phyloP scores from a whole-genome alignment of 2,797 vertebrate species.

The Scolopax bukidnonensis region DNA sequence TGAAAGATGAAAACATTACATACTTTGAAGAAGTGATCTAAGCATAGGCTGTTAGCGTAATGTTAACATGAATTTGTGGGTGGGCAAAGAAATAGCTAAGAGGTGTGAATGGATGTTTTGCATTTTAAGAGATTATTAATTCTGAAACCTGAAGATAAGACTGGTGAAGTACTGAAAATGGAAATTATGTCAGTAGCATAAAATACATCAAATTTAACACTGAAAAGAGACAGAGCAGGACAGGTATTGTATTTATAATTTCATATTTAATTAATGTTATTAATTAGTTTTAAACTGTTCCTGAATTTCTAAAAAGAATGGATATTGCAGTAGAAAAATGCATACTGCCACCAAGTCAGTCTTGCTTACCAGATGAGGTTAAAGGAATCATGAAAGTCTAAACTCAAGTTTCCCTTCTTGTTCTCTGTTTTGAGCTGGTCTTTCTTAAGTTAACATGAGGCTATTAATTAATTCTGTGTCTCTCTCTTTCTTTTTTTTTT shows the following conservation, averaged over 20 bases:
- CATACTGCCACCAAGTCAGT: not conserved
- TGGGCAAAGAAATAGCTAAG: not conserved
- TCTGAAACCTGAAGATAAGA: constrained; percentile 15
- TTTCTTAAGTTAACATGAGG: not conserved
- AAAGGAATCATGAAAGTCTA: not conserved
- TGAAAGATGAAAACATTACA: not conserved
- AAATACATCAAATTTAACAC: not conserved
- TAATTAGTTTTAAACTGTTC: not conserved
- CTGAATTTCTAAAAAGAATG: not conserved
- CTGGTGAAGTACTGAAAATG: not conserved
- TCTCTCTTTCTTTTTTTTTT: not conserved
- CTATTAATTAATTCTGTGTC: not conserved
- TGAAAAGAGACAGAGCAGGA: not conserved
- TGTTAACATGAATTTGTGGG: not conserved
- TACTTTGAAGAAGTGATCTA: not conserved
- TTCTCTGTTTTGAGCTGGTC: not conserved
- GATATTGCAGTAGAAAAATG: not conserved
- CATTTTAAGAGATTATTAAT: constrained; percentile 3
- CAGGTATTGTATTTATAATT: not conserved
- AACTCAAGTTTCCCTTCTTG: not conserved
- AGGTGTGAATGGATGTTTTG: not conserved
- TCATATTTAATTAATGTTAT: not conserved
- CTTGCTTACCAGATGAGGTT: not conserved
- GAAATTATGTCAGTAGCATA: not conserved
- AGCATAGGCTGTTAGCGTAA: not conserved